Evolutionary conservation across 2,797 vertebrate species (phyloP), one percentile per base, ranked within the genome.

Genomic region (Ceryle rudis): DNA sequence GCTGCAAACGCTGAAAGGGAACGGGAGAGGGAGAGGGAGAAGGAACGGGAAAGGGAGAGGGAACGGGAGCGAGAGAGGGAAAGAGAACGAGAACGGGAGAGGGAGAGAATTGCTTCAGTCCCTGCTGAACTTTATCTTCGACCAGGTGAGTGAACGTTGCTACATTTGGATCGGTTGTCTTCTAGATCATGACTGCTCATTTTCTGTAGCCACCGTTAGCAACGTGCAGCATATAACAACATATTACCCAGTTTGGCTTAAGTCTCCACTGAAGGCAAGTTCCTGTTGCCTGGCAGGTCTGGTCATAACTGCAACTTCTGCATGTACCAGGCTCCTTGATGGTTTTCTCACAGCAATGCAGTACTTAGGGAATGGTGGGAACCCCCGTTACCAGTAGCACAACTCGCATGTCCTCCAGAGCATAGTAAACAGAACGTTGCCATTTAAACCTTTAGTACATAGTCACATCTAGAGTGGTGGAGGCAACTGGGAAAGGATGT

Each of bases 101-200:
- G 98, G 58, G 98, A 98, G 25, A 96, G 98, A 51, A 97, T 98
- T 1, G 92, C 97, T 6, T 93, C 98, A 21, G 97, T 98, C 31
- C 98, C 98, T 95, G 93, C 98, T 57, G 98, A 98, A 5, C 97
- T 98, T 58, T 99, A 99, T 96, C 98, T 99, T 39, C 98, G 99
- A 28, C 98, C 98, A 97, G 98, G 99, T 99, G 90, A 98, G 98
- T 58, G 21, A 35, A 29, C 18, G 0, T 37, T 78, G 72, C 57
- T 26, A 7, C 18, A 3, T 21, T 47, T 58, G 35, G 23, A 26
- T 77, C 72, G 17, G 19, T 66, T 65, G 31, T 64, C 11, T 28
- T 80, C 14, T 54, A 37, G 62, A 9, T 20, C 65, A 31, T 29
- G 39, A 35, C 65, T 69, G 42, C 54, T 90, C 11, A 0, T 51